Evolutionary conservation across 1,140 invertebrate genomes (phyloP).

Genomic region (Pogonognathellus flavescens): DNA sequence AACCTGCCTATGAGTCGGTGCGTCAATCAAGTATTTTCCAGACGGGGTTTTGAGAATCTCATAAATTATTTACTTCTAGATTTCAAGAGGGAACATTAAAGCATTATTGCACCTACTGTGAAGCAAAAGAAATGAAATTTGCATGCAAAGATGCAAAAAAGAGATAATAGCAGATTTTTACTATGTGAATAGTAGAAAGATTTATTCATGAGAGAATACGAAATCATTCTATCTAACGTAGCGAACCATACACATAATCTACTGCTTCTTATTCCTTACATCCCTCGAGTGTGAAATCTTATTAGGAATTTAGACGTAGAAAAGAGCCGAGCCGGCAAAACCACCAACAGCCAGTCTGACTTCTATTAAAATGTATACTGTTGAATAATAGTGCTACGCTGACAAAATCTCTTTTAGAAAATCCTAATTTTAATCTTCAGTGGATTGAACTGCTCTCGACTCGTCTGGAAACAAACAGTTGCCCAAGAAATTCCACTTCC

Average conservation of each 20-base stretch:
- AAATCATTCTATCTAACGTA: neutral
- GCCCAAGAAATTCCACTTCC: neutral
- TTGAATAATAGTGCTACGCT: neutral
- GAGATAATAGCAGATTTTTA: neutral
- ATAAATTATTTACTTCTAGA: too few relatives aligned
- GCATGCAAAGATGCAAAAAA: too few relatives aligned
- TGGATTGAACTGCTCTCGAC: neutral
- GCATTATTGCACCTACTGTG: too few relatives aligned
- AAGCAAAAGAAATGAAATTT: too few relatives aligned
- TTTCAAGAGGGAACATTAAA: too few relatives aligned
- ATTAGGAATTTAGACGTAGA: neutral
- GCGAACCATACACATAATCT: too few relatives aligned
- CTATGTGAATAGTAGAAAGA: conserved; percentile 12
- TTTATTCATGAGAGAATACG: conserved; percentile 32
- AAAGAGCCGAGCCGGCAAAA: conserved; percentile 12
- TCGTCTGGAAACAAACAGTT: neutral
- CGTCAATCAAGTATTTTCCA: too few relatives aligned
- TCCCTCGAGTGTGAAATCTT: neutral
- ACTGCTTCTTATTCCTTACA: too few relatives aligned
- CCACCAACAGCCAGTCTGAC: neutral
- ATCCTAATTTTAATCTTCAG: conserved; percentile 38
- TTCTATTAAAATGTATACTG: neutral
- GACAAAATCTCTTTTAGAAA: neutral
- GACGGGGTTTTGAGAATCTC: too few relatives aligned
- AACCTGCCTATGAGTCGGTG: too few relatives aligned